Percentiles rank a stretch among this genome's conserved stretches.
Conservation (phyloP, 2,113 vertebrate genomes). For the Rallus limicola region DNA sequence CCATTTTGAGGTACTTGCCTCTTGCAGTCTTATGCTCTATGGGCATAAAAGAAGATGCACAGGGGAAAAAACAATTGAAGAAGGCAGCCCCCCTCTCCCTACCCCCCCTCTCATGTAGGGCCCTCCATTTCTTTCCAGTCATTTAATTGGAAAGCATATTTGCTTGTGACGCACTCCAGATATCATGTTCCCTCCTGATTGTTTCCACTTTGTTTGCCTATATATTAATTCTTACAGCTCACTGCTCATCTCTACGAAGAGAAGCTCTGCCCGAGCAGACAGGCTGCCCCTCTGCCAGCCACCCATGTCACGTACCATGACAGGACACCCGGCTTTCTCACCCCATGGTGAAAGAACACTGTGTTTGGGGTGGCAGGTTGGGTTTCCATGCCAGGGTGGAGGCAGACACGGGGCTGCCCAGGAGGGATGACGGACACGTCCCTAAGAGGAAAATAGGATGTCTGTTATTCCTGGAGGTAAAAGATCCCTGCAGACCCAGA, state of each 20-base stretch:
- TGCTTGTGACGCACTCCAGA: slow-evolving; percentile 44
- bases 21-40: not conserved
- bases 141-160: slow-evolving; percentile 43
- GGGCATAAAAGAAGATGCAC: not conserved
- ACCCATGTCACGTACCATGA: not conserved
- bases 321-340: not conserved
- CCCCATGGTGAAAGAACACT: slow-evolving; percentile 30
- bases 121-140: not conserved
- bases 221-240: slow-evolving; percentile 50
- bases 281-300: not conserved
- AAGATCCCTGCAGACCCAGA: not conserved
- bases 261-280: not conserved
- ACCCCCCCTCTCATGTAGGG: not conserved
- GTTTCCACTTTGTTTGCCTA: slow-evolving; percentile 43
- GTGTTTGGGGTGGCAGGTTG: not conserved
- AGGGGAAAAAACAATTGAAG: not conserved
- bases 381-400: not conserved
- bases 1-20: not conserved
- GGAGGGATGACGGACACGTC: not conserved
- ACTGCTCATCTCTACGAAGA: slow-evolving; percentile 9
- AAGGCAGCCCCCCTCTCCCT: not conserved
- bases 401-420: not conserved
- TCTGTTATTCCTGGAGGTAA: not conserved
- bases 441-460: not conserved
- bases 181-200: slow-evolving; percentile 50